A percentile compares a stretch with the other conserved stretches of the same genome.
Conservation (phyloP, 2,888 invertebrate genomes). For the Chloroclystis v-ata region DNA sequence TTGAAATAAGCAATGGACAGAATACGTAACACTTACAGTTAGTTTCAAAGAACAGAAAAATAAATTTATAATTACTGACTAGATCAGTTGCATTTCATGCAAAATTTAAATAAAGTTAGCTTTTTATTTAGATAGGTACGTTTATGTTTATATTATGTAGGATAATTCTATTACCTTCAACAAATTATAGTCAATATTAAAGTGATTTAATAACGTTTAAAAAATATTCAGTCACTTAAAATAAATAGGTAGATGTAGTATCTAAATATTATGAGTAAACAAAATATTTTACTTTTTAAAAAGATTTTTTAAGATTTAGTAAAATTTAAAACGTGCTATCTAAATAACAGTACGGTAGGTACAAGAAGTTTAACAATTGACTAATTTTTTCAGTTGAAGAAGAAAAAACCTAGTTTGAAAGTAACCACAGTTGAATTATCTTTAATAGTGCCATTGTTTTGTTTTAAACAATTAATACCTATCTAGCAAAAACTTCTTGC, state of each 20-base stretch:
- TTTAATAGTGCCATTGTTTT: constrained; percentile 1
- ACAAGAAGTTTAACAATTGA: constrained; percentile 39
- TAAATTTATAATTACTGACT: constrained; percentile 28
- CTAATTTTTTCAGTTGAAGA: constrained; percentile 21
- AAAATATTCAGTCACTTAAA: background rate
- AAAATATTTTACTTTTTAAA: too few relatives aligned
- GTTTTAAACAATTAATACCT: background rate
- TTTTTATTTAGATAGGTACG: background rate
- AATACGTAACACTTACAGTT: background rate
- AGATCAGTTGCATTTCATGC: constrained; percentile 41
- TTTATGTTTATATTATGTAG: too few relatives aligned
- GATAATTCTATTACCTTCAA: too few relatives aligned
- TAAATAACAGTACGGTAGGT: too few relatives aligned
- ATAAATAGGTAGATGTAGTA: constrained; percentile 16
- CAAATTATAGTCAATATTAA: too few relatives aligned
- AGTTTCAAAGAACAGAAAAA: constrained; percentile 7
- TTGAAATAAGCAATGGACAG: constrained; percentile 13
- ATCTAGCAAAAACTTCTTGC: background rate
- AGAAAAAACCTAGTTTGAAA: too few relatives aligned
- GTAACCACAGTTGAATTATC: background rate
- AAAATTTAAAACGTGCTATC: too few relatives aligned
- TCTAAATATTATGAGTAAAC: too few relatives aligned
- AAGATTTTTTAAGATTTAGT: too few relatives aligned
- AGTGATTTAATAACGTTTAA: background rate
- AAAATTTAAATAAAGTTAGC: constrained; percentile 5